phyloP scores from a whole-genome alignment of 2,113 vertebrate species.

The Phodopus roborovskii region DNA sequence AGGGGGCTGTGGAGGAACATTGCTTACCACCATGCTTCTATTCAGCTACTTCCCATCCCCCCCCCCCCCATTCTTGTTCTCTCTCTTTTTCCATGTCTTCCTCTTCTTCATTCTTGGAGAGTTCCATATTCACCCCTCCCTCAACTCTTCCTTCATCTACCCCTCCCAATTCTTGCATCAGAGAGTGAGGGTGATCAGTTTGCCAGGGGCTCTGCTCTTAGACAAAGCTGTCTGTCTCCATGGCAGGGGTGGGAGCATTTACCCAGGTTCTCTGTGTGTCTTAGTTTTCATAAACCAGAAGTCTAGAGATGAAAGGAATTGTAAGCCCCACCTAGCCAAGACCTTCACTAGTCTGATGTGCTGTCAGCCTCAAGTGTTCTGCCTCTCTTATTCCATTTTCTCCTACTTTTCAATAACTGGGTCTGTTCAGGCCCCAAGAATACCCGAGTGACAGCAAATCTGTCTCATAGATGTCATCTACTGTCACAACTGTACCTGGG shows the following conservation, averaged over 20 bases:
- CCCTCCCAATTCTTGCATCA: not conserved
- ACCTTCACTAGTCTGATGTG: rapidly evolving
- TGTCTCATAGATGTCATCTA: not conserved
- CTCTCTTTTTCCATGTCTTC: not conserved
- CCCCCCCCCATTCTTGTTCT: not conserved
- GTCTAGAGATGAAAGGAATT: not conserved
- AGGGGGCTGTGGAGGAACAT: not conserved
- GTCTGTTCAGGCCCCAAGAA: not conserved
- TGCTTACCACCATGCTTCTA: too few species aligned
- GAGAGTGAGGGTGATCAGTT: not conserved
- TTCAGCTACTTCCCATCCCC: too few species aligned
- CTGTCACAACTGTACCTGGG: not conserved
- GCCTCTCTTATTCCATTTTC: not conserved
- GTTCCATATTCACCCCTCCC: not conserved
- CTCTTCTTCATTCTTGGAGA: not conserved
- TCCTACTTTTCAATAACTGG: not conserved
- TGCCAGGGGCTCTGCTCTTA: not conserved
- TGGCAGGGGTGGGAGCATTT: not conserved
- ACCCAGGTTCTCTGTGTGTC: not conserved
- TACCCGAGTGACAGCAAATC: not conserved
- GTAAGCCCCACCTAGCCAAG: rapidly evolving
- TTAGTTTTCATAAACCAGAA: not conserved
- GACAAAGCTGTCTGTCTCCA: not conserved
- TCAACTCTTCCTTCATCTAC: not conserved
- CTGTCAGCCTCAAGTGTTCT: rapidly evolving